Percentiles rank a stretch among this genome's conserved stretches.
These are phyloP conservation scores for Hypomecis punctinalis DNA, from an alignment of 2,888 invertebrate genomes.

Conservation along the genomic window DNA sequence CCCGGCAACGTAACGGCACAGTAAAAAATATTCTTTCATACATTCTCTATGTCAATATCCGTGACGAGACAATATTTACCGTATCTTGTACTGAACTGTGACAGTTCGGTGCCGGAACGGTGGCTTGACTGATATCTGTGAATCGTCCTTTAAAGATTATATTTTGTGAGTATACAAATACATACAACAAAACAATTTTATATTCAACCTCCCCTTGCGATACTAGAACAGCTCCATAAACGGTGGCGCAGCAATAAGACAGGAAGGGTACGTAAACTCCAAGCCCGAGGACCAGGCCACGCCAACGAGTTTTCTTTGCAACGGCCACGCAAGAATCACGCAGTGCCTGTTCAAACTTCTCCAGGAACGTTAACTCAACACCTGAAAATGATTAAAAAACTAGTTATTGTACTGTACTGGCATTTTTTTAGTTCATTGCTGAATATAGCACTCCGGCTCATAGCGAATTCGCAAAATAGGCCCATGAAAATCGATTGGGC, in stretches of 20 bases:
- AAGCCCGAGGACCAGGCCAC: slow-evolving; percentile 88
- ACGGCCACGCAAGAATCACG: slow-evolving; percentile 81
- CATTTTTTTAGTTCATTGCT: too few relatives aligned
- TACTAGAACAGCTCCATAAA: slow-evolving; percentile 89
- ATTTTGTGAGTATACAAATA: slow-evolving; percentile 51
- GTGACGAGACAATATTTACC: too few relatives aligned
- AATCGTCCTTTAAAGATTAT: not conserved
- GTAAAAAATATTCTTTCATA: too few relatives aligned
- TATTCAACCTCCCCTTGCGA: slow-evolving; percentile 86
- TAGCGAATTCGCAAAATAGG: too few relatives aligned
- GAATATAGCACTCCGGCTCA: too few relatives aligned
- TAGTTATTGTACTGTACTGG: too few relatives aligned
- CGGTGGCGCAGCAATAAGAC: slow-evolving; percentile 88
- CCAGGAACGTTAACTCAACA: slow-evolving; percentile 82
- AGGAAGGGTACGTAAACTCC: slow-evolving; percentile 89
- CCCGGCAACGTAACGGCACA: too few relatives aligned
- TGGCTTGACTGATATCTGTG: too few relatives aligned
- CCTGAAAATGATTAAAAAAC: slow-evolving; percentile 52
- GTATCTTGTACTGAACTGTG: too few relatives aligned
- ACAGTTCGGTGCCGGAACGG: too few relatives aligned
- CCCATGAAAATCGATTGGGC: too few relatives aligned
- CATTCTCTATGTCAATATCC: too few relatives aligned
- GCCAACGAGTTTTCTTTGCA: slow-evolving; percentile 85
- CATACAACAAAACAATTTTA: slow-evolving; percentile 88
- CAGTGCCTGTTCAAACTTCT: slow-evolving; percentile 83